Evolutionary conservation across 2,113 vertebrate species (phyloP).

Genomic region (Phalacrocorax aristotelis): DNA sequence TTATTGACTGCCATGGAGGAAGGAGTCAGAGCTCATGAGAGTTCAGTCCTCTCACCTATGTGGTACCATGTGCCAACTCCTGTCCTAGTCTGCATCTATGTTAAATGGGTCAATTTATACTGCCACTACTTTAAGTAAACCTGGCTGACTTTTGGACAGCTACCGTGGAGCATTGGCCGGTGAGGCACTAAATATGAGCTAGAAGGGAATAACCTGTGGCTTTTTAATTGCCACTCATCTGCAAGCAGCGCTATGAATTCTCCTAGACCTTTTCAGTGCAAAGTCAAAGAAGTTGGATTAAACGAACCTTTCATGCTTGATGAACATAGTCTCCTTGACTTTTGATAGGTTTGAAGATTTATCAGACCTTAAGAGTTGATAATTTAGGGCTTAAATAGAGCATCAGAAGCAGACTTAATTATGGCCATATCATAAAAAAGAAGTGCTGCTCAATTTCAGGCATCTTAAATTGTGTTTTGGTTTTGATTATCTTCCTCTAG

Average conservation of each 20-base stretch:
- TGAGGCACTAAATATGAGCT: not conserved
- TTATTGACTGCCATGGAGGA: not conserved
- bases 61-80: not conserved
- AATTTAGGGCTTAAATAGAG: not conserved
- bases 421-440: not conserved
- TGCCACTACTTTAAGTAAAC: not conserved
- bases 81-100: accelerated
- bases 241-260: not conserved
- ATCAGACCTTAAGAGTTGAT: not conserved
- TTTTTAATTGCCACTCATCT: not conserved
- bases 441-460: not conserved
- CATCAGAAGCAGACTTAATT: not conserved
- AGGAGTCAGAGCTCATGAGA: not conserved
- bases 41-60: not conserved
- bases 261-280: not conserved
- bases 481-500: not conserved
- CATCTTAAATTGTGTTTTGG: not conserved
- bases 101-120: not conserved
- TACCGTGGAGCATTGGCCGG: not conserved
- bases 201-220: not conserved
- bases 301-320: not conserved
- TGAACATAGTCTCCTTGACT: not conserved
- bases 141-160: not conserved
- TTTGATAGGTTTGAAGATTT: not conserved
- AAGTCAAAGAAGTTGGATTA: not conserved